These are phyloP conservation scores for Cloeon dipterum DNA, from an alignment of 2,888 invertebrate genomes.

Conservation along the genomic window DNA sequence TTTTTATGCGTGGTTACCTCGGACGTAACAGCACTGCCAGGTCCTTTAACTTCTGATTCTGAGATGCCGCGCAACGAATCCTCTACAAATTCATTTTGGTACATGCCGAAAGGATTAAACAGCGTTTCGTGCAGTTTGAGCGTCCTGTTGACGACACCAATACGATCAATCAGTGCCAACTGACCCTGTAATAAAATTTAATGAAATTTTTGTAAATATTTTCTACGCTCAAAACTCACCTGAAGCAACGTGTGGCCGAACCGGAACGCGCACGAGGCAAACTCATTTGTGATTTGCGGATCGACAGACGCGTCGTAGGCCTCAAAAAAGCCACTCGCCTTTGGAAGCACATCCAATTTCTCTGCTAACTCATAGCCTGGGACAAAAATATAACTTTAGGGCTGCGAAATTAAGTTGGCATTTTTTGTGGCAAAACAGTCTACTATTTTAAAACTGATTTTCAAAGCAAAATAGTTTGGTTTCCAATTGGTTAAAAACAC, in stretches of 20 bases:
- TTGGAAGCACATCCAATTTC: slow-evolving; percentile 26
- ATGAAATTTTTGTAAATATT: too few relatives aligned
- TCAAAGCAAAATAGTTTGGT: too few relatives aligned
- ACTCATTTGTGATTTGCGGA: slow-evolving; percentile 59
- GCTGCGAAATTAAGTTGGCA: too few relatives aligned
- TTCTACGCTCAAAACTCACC: too few relatives aligned
- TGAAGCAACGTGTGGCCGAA: slow-evolving; percentile 76
- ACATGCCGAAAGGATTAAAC: slow-evolving; percentile 55
- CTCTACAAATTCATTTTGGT: slow-evolving; percentile 33
- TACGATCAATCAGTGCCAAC: slow-evolving; percentile 36
- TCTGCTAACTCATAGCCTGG: slow-evolving; percentile 29
- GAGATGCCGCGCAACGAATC: slow-evolving; percentile 39
- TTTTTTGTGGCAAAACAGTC: neutral
- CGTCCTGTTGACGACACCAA: slow-evolving; percentile 26
- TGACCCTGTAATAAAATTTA: slow-evolving; percentile 35
- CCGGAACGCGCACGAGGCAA: slow-evolving; percentile 64
- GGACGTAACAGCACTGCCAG: slow-evolving; percentile 34
- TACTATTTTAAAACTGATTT: neutral
- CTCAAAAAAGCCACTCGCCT: slow-evolving; percentile 23
- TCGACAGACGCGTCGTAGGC: slow-evolving; percentile 41
- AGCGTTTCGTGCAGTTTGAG: slow-evolving; percentile 54
- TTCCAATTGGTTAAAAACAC: too few relatives aligned
- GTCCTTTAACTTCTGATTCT: slow-evolving; percentile 33
- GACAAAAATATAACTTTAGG: too few relatives aligned
- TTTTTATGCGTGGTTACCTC: slow-evolving; percentile 30